A percentile compares a stretch with the other conserved stretches of the same genome.
Conservation (phyloP, 2,797 vertebrate genomes). For the Semaprochilodus insignis region DNA sequence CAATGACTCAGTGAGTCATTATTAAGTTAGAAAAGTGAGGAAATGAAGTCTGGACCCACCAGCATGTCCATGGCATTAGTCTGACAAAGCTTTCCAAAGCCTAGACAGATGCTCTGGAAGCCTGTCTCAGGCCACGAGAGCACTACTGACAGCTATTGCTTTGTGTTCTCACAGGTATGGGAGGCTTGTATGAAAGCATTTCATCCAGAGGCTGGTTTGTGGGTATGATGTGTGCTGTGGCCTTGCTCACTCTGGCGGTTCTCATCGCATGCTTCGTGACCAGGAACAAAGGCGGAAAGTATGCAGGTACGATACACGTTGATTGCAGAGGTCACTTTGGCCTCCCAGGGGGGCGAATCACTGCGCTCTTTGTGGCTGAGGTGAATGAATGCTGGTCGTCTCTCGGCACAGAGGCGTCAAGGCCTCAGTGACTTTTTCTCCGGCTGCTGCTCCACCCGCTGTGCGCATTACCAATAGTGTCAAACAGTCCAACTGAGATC, state of each 20-base stretch:
- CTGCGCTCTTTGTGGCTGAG: neutral
- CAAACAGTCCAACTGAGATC: constrained; percentile 58
- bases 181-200: constrained; percentile 70
- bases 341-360: neutral
- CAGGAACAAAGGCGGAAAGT: constrained; percentile 93
- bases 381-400: neutral
- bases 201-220: constrained; percentile 90
- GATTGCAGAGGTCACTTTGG: constrained; percentile 26
- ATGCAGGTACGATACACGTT: constrained; percentile 86
- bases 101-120: neutral
- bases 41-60: neutral
- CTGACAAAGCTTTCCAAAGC: neutral
- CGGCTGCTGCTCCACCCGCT: constrained; percentile 35
- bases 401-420: neutral
- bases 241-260: constrained; percentile 84
- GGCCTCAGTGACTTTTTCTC: neutral
- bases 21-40: neutral
- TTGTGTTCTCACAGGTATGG: constrained; percentile 72
- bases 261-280: constrained; percentile 89
- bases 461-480: constrained; percentile 58
- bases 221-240: constrained; percentile 89
- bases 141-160: neutral
- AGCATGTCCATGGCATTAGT: neutral
- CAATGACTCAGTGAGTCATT: neutral
- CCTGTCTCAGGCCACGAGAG: constrained; percentile 48